Evolutionary conservation across 2,113 vertebrate species (phyloP), one percentile per base, ranked within the genome.

Genomic region (Dicaeum eximium): DNA sequence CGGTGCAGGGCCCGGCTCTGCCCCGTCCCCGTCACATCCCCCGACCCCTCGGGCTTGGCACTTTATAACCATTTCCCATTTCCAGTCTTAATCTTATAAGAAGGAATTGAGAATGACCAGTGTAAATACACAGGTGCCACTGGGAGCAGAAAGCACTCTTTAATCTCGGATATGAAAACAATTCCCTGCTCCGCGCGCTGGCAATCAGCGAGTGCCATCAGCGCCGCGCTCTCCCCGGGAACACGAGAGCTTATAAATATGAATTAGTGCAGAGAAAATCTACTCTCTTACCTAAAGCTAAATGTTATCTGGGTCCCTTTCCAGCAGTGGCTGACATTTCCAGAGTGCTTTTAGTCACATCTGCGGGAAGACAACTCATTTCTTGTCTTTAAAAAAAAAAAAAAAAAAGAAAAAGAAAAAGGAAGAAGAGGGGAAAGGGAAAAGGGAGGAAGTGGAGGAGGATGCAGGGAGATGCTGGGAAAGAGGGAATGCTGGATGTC

Each of bases 221-320:
- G 92, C 72, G 83, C 92, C 60, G 64, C 40, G 86, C 93, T 89
- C 97, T 97, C 95, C 92, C 95, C 78, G 92, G 96, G 95, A 97
- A 95, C 86, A 87, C 84, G 77, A 95, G 88, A 95, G 96, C 96
- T 97, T 96, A 98, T 97, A 97, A 97, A 97, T 97, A 98, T 97
- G 97, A 98, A 97, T 97, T 97, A 97, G 96, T 24, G 90, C 88
- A 27, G 95, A 96, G 96, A 97, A 97, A 97, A 97, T 96, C 94
- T 95, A 95, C 95, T 97, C 97, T 97, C 95, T 97, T 96, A 97
- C 97, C 96, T 97, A 96, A 93, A 97, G 97, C 97, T 95, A 97
- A 97, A 97, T 97, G 97, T 97, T 97, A 97, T 97, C 95, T 86
- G 93, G 95, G 93, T 95, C 95, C 96, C 94, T 97, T 95, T 96